phyloP scores from a whole-genome alignment of 2,888 invertebrate genomes.

The Melanostoma mellinum region DNA sequence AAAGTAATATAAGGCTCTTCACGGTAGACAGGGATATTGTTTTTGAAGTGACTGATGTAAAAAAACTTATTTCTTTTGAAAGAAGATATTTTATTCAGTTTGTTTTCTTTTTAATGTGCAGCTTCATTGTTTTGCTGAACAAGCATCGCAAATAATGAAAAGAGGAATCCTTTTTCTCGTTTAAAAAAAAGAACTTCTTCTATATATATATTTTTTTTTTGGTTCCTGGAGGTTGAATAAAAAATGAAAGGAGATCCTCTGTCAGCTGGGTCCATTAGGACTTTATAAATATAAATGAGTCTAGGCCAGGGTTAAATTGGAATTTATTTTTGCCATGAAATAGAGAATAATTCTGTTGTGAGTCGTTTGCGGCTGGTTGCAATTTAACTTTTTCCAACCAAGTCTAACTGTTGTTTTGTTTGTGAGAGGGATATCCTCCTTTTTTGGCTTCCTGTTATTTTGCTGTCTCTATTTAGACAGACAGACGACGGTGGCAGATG shows the following conservation, averaged over 20 bases:
- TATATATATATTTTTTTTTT: background rate
- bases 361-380: slow-evolving; percentile 54
- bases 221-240: slow-evolving; percentile 8
- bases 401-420: slow-evolving; percentile 25
- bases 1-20: no score
- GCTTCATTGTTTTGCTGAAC: slow-evolving; percentile 48
- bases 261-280: slow-evolving; percentile 3
- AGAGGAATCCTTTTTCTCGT: slow-evolving; percentile 42
- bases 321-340: slow-evolving; percentile 74
- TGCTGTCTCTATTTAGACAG: slow-evolving; percentile 2
- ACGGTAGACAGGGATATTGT: no score
- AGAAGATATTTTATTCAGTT: background rate
- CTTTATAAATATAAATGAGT: slow-evolving; percentile 82
- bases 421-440: slow-evolving; percentile 22
- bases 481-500: slow-evolving; percentile 6
- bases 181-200: background rate
- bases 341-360: slow-evolving; percentile 21
- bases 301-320: slow-evolving; percentile 80
- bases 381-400: slow-evolving; percentile 56
- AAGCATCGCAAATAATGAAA: slow-evolving; percentile 34
- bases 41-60: no score
- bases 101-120: slow-evolving; percentile 37
- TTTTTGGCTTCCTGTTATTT: slow-evolving; percentile 26
- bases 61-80: no score
- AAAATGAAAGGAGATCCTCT: background rate